phyloP scores from a whole-genome alignment of 2,113 vertebrate species.

The Microcebus tavaratra region DNA sequence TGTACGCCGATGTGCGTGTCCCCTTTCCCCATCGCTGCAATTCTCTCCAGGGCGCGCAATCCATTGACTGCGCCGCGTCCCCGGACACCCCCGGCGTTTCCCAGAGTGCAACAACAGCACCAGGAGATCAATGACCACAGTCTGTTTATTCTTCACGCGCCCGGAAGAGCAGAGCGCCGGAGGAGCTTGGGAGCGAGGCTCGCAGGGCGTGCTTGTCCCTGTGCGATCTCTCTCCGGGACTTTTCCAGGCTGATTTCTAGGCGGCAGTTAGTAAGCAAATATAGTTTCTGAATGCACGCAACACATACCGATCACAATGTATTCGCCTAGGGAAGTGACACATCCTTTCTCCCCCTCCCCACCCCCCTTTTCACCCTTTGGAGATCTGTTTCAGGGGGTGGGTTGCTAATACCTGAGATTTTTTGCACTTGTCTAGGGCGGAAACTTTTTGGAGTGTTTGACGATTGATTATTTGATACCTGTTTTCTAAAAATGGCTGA shows the following conservation, averaged over 20 bases:
- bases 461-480: constrained; percentile 71
- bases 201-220: neutral
- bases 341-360: neutral
- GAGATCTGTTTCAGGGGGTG: constrained; percentile 47
- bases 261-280: neutral
- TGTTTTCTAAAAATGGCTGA: constrained; percentile 67
- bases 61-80: constrained; percentile 29
- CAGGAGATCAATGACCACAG: constrained; percentile 63
- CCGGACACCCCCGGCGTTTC: constrained; percentile 58
- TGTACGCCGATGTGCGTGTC: neutral
- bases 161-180: neutral
- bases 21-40: neutral
- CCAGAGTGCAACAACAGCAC: constrained; percentile 64
- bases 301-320: neutral
- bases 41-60: constrained; percentile 33
- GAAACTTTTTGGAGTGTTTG: constrained; percentile 69
- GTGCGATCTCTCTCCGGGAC: neutral
- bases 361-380: neutral
- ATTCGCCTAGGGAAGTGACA: constrained; percentile 36
- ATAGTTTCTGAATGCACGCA: neutral
- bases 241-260: neutral
- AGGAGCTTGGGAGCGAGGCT: neutral
- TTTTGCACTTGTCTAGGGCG: constrained; percentile 62
- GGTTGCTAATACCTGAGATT: constrained; percentile 57
- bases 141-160: constrained; percentile 47